Conservation (phyloP, 2,888 invertebrate genomes). For the Lasioglossum leucozonium region DNA sequence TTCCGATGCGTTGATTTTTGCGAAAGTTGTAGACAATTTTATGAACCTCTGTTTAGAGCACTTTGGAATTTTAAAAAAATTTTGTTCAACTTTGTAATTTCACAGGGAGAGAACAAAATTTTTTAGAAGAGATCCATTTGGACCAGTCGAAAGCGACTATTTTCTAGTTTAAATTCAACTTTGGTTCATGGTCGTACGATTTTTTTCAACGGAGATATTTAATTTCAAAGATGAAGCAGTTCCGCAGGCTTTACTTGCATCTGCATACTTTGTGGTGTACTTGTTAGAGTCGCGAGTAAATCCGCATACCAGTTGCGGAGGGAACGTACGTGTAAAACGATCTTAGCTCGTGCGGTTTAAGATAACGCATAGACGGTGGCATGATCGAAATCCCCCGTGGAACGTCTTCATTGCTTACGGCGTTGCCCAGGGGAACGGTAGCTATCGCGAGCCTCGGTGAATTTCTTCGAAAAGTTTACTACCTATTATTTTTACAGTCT, state of each 20-base stretch:
- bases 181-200: background rate
- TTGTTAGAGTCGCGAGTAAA: conserved; percentile 33
- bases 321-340: conserved; percentile 40
- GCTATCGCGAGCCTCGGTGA: background rate
- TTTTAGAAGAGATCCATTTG: background rate
- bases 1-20: background rate
- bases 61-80: no score
- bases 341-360: conserved; percentile 30
- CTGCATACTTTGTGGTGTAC: background rate
- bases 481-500: no score
- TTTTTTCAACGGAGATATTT: background rate
- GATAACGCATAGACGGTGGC: conserved; percentile 37
- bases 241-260: background rate
- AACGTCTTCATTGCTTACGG: conserved; percentile 48
- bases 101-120: background rate
- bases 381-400: conserved; percentile 39
- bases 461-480: background rate
- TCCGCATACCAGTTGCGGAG: conserved; percentile 32
- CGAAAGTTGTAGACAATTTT: background rate
- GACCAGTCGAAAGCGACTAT: background rate
- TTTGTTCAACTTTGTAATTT: background rate
- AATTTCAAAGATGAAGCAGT: background rate
- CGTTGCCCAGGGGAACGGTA: background rate
- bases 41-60: background rate
- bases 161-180: background rate